A percentile compares a stretch with the other conserved stretches of the same genome.
Evolutionary conservation across 2,888 invertebrate species (phyloP).

Genomic region (Siphlonurus alternatus): DNA sequence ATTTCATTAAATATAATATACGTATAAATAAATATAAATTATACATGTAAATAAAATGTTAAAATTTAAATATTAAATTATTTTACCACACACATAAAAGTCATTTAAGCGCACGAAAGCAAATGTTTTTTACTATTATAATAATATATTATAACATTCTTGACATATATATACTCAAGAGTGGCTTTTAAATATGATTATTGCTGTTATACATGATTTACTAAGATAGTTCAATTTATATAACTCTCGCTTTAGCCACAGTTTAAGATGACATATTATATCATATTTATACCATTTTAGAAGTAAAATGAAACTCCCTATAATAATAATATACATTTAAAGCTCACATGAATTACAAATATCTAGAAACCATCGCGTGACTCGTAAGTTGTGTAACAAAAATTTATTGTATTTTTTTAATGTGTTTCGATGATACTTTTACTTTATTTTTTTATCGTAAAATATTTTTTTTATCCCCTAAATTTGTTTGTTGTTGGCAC

Average conservation of each 20-base stretch:
- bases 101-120: neutral
- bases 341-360: neutral
- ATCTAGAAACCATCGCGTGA: neutral
- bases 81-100: neutral
- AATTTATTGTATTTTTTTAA: no score
- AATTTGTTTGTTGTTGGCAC: no score
- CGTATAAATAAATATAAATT: no score
- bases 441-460: no score
- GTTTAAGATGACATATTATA: neutral
- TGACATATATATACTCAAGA: neutral
- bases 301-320: neutral
- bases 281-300: neutral
- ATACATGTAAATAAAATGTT: neutral
- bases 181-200: neutral
- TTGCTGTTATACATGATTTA: neutral
- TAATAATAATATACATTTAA: neutral
- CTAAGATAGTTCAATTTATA: slow-evolving; percentile 2
- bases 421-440: no score
- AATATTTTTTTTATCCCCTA: no score
- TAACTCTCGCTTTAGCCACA: neutral
- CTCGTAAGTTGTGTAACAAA: neutral
- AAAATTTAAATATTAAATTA: neutral
- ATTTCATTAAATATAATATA: no score
- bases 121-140: no score
- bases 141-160: neutral